A percentile compares a stretch with the other conserved stretches of the same genome.
phyloP scores from a whole-genome alignment of 2,888 invertebrate genomes.

The Lycia hirtaria region DNA sequence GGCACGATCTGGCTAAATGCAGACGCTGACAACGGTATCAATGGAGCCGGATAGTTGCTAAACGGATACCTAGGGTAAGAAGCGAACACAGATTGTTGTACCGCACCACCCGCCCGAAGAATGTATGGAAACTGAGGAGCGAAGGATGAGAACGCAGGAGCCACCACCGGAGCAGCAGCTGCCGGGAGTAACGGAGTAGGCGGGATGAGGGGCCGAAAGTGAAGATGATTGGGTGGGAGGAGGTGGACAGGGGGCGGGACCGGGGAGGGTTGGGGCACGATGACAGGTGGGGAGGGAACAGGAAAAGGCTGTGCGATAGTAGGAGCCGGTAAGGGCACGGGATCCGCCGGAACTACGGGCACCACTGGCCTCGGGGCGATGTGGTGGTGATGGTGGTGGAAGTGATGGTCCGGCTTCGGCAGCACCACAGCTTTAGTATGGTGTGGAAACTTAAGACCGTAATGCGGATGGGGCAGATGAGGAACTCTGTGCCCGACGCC shows the following conservation, averaged over 20 bases:
- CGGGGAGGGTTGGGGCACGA: constrained; percentile 54
- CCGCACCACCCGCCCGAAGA: constrained; percentile 74
- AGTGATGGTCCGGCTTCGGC: constrained; percentile 69
- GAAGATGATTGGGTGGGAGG: constrained; percentile 55
- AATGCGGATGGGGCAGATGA: constrained; percentile 66
- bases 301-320: constrained; percentile 63
- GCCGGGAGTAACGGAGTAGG: constrained; percentile 56
- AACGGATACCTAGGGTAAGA: constrained; percentile 77
- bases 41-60: constrained; percentile 63
- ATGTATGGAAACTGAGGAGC: constrained; percentile 67
- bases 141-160: constrained; percentile 49
- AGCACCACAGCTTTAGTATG: constrained; percentile 59
- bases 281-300: constrained; percentile 56
- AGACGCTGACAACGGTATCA: constrained; percentile 53
- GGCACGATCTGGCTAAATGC: constrained; percentile 55
- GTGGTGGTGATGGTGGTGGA: constrained; percentile 79
- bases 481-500: constrained; percentile 70
- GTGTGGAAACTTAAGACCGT: constrained; percentile 70
- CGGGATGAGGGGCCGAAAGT: constrained; percentile 58
- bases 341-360: constrained; percentile 59
- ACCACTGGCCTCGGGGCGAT: constrained; percentile 66
- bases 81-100: constrained; percentile 76
- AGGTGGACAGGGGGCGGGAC: constrained; percentile 57
- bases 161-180: constrained; percentile 51
- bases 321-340: constrained; percentile 56